Evolutionary conservation across 2,888 invertebrate species (phyloP).

Genomic region (Xanthorhoe designata): DNA sequence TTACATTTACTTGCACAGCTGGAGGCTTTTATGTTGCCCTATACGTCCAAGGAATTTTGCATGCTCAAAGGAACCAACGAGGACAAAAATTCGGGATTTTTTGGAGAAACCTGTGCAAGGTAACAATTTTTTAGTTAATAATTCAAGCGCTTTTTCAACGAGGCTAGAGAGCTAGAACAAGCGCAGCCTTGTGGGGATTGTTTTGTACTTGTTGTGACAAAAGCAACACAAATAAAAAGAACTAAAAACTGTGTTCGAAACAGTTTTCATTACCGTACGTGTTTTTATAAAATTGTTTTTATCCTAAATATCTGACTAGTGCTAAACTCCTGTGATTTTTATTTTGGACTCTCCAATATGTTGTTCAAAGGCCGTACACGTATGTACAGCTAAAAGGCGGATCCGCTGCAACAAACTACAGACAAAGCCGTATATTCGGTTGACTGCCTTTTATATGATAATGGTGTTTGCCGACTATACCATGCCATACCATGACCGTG

Average conservation of each 20-base stretch:
- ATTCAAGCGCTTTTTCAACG: not conserved
- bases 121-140: not conserved
- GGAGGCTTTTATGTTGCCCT: not conserved
- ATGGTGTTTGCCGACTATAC: not conserved
- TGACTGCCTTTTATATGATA: not conserved
- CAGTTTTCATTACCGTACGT: not conserved
- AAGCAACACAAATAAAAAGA: not conserved
- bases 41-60: not conserved
- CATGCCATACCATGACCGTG: too few species aligned
- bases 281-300: not conserved
- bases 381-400: constrained; percentile 22
- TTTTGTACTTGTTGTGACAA: not conserved
- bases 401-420: not conserved
- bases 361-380: constrained; percentile 2
- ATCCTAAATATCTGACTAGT: not conserved
- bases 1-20: not conserved
- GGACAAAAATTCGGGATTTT: not conserved
- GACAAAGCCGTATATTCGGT: not conserved
- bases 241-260: not conserved
- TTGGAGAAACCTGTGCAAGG: not conserved
- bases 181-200: not conserved
- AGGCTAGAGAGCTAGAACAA: not conserved
- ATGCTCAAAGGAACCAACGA: not conserved
- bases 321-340: not conserved
- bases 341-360: not conserved